These are phyloP conservation scores for Nysson spinosus DNA, from an alignment of 2,888 invertebrate species.

Conservation along the genomic window DNA sequence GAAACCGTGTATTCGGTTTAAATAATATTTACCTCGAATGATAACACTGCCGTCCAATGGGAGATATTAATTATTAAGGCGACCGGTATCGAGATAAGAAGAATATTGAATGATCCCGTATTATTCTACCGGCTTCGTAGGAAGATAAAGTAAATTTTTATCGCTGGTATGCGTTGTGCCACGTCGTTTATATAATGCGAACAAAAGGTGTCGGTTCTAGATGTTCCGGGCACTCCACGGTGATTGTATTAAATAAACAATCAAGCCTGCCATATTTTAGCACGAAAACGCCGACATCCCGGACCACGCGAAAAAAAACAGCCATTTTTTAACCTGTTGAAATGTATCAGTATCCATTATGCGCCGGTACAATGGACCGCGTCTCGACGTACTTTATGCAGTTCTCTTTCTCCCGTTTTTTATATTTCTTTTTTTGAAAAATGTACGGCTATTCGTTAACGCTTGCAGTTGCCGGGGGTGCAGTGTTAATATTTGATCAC, in stretches of 20 bases:
- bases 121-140: background rate
- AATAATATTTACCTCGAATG: no score
- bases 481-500: background rate
- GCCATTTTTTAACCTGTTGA: conserved; percentile 27
- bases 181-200: background rate
- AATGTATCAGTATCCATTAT: conserved; percentile 36
- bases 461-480: background rate
- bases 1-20: no score
- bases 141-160: conserved; percentile 14
- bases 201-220: conserved; percentile 32
- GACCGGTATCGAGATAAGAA: no score
- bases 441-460: background rate
- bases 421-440: background rate
- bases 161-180: conserved; percentile 1
- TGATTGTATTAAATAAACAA: conserved; percentile 38
- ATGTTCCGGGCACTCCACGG: background rate
- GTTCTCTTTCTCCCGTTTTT: background rate
- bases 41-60: no score
- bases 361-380: conserved; percentile 19
- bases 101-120: no score
- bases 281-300: conserved; percentile 10
- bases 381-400: background rate
- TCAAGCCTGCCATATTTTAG: conserved; percentile 16
- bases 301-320: conserved; percentile 1
- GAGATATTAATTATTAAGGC: no score